These are phyloP conservation scores for Sus cebifrons DNA, from an alignment of 2,797 vertebrate species.

Conservation along the genomic window DNA sequence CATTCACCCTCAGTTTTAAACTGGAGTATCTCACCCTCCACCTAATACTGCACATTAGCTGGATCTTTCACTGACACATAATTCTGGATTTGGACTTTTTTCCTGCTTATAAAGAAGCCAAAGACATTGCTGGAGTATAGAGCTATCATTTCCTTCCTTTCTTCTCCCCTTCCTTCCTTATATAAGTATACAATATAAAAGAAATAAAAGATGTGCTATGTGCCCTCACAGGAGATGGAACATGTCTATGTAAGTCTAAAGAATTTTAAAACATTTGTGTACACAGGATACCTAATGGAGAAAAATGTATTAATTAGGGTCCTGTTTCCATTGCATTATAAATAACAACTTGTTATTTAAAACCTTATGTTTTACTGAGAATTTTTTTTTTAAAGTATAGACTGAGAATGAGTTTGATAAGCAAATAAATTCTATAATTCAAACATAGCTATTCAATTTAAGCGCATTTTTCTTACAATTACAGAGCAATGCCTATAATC, in stretches of 20 bases:
- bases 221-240: not conserved
- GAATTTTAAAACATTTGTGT: not conserved
- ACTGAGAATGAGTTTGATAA: constrained; percentile 23
- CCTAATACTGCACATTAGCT: not conserved
- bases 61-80: not conserved
- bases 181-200: not conserved
- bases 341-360: not conserved
- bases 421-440: not conserved
- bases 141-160: not conserved
- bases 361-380: not conserved
- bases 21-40: not conserved
- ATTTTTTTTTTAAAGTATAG: not conserved
- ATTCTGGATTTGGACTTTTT: not conserved
- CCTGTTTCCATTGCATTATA: not conserved
- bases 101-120: not conserved
- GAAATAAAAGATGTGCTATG: not conserved
- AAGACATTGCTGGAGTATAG: not conserved
- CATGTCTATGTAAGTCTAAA: not conserved
- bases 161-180: not conserved
- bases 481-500: not conserved
- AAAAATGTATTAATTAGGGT: not conserved
- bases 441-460: constrained; percentile 23
- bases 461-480: not conserved
- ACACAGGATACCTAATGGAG: not conserved
- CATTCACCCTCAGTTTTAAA: not conserved